Conservation (phyloP, 2,797 vertebrate species). For the Darevskia mixta region DNA sequence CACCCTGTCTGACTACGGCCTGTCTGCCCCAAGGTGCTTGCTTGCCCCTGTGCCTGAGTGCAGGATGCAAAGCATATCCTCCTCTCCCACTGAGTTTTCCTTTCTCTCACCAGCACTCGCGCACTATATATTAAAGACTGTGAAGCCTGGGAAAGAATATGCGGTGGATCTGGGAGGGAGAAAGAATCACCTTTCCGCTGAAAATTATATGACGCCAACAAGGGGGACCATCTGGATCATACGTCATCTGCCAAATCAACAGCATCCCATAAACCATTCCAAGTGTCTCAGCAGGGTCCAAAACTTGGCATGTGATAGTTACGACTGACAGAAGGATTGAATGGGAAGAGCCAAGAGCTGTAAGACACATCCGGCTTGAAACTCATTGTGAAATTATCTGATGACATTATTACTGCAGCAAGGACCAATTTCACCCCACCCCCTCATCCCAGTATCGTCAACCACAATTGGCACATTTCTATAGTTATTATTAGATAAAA, state of each 20-base stretch:
- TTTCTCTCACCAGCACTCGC: neutral
- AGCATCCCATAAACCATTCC: slow-evolving; percentile 18
- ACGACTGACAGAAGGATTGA: slow-evolving; percentile 22
- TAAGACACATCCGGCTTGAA: neutral
- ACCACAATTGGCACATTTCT: slow-evolving; percentile 9
- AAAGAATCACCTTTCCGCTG: slow-evolving; percentile 36
- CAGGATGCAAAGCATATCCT: neutral
- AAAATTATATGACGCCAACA: slow-evolving; percentile 56
- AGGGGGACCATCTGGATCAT: slow-evolving; percentile 41
- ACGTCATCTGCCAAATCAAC: slow-evolving; percentile 48
- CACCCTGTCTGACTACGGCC: neutral
- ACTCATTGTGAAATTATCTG: neutral
- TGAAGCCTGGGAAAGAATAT: slow-evolving; percentile 20
- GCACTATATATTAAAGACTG: neutral
- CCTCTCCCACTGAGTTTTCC: neutral
- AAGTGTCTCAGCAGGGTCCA: slow-evolving; percentile 12
- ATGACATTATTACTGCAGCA: neutral
- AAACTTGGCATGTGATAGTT: slow-evolving; percentile 3
- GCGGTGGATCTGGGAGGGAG: neutral
- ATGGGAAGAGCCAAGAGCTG: slow-evolving; percentile 28
- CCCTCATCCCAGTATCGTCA: slow-evolving; percentile 52
- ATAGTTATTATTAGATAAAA: slow-evolving; percentile 56
- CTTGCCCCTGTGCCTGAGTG: neutral
- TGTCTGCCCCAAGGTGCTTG: neutral
- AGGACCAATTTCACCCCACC: neutral